Base-by-base conservation (phyloP, 2,113 vertebrate genomes). In the Saguinus imperator region DNA sequence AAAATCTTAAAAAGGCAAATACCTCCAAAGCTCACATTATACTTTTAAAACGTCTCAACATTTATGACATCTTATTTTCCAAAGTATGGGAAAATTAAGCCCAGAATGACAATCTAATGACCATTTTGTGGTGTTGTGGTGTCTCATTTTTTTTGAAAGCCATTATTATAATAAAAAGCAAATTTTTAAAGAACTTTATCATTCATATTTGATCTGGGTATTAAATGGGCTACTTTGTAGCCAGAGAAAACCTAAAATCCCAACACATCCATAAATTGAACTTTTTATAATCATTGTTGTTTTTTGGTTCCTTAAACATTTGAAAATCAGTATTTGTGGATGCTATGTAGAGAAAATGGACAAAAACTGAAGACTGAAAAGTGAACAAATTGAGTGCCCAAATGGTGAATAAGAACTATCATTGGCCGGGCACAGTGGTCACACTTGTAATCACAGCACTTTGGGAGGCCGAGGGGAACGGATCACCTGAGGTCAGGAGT, bases 1-100 rank as follows among this genome's bases (percentile, higher is more conserved):
- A 58, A 68, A 85, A 52, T 72, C 81, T 84, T 96, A 87, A 43
- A 95, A 92, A 94, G 43, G 58, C 55, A 17, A 89, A 82, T 79
- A 80, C 29, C 12, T 80, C 32, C 27, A 14, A 91, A 85, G 55
- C 85, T 95, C 32, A 37, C 37, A 80, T 29, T 93, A 6, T 58
- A 75, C n/a, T 79, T 91, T 35, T 66, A 57, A 57, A 84, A 64
- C 55, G 27, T 83, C 87, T 91, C 76, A 85, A 83, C 72, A 88
- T 58, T 82, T 95, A 73, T 57, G 55, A 3, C 43, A 72, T 55
- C 87, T 90, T 79, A 57, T 76, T 89, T 89, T 89, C 79, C n/a
- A 70, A 70, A 96, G 52, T 86, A 48, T 77, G 29, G 55, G 55
- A 58, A 90, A 91, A 88, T 88, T 88, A 91, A 88, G 72, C 5